Evolutionary conservation across 2,113 vertebrate species (phyloP), one percentile per base, ranked within the genome.

Genomic region (Gambusia affinis): DNA sequence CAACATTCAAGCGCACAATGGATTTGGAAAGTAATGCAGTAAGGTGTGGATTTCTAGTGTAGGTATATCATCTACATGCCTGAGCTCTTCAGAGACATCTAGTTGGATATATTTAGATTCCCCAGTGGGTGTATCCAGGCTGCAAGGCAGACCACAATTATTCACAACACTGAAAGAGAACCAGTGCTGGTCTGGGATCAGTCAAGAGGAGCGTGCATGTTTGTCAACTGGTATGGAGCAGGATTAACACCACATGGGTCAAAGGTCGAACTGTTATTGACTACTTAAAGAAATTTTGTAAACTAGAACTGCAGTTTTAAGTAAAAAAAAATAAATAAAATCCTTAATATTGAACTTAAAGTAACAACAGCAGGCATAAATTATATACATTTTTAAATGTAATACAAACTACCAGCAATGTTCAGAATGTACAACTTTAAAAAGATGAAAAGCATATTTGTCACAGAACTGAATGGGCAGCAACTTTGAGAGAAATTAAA

Each of bases 61-160:
- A 87, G 88, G 88, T 84, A 88, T 81, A 87, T 82, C 77, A 88
- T 87, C 86, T 87, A 73, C 85, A 80, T 86, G 82, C 84, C 87
- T 67, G 75, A 81, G 67, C 70, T 75, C 83, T 86, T 87, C 79
- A 91, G 84, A 90, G 83, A 87, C 90, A 86, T 81, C 80, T 57
- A 81, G 79, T 76, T 73, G 78, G 90, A 89, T 93, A 93, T 93
- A 92, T 94, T 93, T 94, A 93, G 92, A 88, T 70, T 79, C 79
- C 71, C 74, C 73, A 65, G 86, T 83, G 76, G 82, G 87, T 88
- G 90, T 94, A 87, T 93, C 92, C 80, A 91, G 89, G 90, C 80
- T 83, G 72, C 82, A 83, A 79, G 86, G 90, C 86, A 91, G 89
- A 86, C 80, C 81, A 72, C 80, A 89, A 86, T 91, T 79, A 89